These are phyloP conservation scores for Eupithecia centaureata DNA, from an alignment of 2,888 invertebrate species.

Conservation along the genomic window DNA sequence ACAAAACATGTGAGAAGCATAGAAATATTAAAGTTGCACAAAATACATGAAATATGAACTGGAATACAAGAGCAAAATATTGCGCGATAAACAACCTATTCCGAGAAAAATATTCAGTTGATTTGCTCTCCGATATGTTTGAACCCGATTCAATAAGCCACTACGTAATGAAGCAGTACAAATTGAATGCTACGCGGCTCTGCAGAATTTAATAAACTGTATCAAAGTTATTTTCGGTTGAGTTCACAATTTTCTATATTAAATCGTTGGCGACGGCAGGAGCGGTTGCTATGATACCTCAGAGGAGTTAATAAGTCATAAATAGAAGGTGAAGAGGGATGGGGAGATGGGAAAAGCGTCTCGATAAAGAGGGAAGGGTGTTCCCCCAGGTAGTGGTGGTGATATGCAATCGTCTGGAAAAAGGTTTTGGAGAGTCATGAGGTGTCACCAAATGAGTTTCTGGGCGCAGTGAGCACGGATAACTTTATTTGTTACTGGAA, in stretches of 20 bases:
- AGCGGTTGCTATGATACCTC: conserved; percentile 82
- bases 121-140: conserved; percentile 30
- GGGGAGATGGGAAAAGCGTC: conserved; percentile 46
- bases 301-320: conserved; percentile 84
- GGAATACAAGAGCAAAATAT: background rate
- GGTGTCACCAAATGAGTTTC: conserved; percentile 67
- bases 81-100: conserved; percentile 5
- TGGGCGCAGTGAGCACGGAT: conserved; percentile 14
- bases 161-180: conserved; percentile 35
- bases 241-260: conserved; percentile 82
- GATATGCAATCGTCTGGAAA: conserved; percentile 81
- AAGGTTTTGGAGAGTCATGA: conserved; percentile 74
- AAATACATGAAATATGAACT: background rate
- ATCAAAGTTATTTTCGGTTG: conserved; percentile 68
- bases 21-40: background rate
- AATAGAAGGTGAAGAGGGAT: conserved; percentile 70
- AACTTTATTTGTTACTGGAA: conserved; percentile 24
- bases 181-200: conserved; percentile 48
- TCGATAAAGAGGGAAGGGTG: conserved; percentile 57
- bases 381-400: conserved; percentile 74
- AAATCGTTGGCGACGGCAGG: conserved; percentile 70
- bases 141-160: conserved; percentile 31
- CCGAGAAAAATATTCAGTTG: conserved; percentile 27
- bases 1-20: background rate
- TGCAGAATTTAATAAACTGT: conserved; percentile 79